Base-by-base conservation (phyloP, 2,888 invertebrate species). In the Dynastes grantii region DNA sequence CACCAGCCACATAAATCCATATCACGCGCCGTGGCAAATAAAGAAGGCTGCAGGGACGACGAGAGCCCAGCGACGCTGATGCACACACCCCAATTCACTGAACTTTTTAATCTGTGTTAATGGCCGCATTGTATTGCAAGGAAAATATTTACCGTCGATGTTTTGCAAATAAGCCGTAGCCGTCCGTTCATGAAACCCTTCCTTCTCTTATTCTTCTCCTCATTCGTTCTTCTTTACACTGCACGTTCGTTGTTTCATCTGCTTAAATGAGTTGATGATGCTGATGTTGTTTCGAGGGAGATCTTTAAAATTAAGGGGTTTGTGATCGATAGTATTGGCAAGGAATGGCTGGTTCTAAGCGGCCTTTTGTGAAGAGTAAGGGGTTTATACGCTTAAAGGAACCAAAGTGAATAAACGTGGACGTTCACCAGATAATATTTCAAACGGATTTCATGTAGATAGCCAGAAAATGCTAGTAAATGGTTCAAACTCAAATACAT, bases 31-130 rank as follows among this genome's bases (percentile, higher is more conserved):
- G 64, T 5, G 27, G 73, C 40, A 58, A 73, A 73, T 58, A 73
- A 73, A 61, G 58, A 37, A 27, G 68, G 13, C 51, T 29, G 68
- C 27, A 9, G 11, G 51, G 9, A 51, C 6, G 45, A 45, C 22
- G 68, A 49, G 51, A 49, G 29, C 27, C n/a, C 27, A 49, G 27
- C 51, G 51, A 68, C 9, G 27, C 65, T 58, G 65, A 65, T 40
- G 51, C 29, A 51, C 5, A 51, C 27, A 68, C 68, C 68, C 53
- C 68, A 22, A 51, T 29, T 27, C 73, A 45, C 58, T 73, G 40
- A 73, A 58, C 73, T 58, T 73, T 73, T 73, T 73, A 73, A 73
- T 73, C 73, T 73, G 73, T 58, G 58, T 55, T 73, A 73, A 73
- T 73, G 73, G 58, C 40, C 58, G 73, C 40, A 58, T 73, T 73